These are phyloP conservation scores for Erebia epiphron DNA, from an alignment of 2,888 invertebrate genomes.

Conservation along the genomic window DNA sequence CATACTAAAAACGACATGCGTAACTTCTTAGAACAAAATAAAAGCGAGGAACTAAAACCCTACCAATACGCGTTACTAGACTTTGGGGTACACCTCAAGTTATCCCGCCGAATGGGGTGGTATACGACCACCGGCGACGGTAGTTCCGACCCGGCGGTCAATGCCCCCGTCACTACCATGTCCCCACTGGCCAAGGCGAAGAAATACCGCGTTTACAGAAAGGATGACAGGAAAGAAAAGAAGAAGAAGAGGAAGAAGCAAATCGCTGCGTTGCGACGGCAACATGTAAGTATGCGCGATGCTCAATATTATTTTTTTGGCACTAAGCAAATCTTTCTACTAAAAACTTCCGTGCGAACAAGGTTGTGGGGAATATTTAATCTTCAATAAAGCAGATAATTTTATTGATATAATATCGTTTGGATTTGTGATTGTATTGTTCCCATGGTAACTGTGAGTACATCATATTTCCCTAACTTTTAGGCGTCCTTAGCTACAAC, in stretches of 20 bases:
- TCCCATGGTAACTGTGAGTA: background rate
- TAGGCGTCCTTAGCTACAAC: slow-evolving; percentile 7
- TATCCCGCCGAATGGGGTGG: slow-evolving; percentile 74
- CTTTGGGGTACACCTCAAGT: slow-evolving; percentile 73
- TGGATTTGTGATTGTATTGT: background rate
- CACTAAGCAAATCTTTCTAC: too few relatives aligned
- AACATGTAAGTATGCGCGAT: background rate
- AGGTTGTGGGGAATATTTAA: too few relatives aligned
- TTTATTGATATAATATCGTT: slow-evolving; percentile 10
- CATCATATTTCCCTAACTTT: background rate
- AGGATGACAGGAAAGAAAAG: slow-evolving; percentile 47
- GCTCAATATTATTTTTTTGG: background rate
- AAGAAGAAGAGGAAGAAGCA: slow-evolving; percentile 40
- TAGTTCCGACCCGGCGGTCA: slow-evolving; percentile 47
- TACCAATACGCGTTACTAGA: slow-evolving; percentile 65
- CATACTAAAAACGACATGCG: slow-evolving; percentile 76
- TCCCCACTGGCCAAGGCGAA: slow-evolving; percentile 61
- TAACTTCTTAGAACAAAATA: slow-evolving; percentile 56
- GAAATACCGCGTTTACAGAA: slow-evolving; percentile 53
- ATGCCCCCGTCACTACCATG: slow-evolving; percentile 41
- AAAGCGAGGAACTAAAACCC: slow-evolving; percentile 46
- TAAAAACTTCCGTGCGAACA: too few relatives aligned
- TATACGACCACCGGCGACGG: slow-evolving; percentile 52
- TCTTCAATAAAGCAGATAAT: background rate
- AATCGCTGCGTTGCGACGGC: slow-evolving; percentile 16